phyloP scores from a whole-genome alignment of 2,888 invertebrate species.

The Diogma glabrata region DNA sequence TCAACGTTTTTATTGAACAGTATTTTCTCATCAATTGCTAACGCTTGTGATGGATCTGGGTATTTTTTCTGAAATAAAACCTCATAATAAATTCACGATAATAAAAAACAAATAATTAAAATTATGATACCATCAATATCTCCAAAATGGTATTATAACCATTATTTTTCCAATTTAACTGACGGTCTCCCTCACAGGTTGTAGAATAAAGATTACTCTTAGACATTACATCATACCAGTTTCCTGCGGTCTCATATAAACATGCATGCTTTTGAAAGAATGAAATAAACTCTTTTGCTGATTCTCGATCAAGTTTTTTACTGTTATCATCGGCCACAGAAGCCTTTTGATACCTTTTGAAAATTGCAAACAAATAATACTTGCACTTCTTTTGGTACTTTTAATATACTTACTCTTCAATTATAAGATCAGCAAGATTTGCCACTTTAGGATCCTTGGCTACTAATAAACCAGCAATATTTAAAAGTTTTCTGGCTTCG shows the following conservation, averaged over 20 bases:
- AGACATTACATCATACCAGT: conserved; percentile 56
- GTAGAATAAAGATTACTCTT: conserved; percentile 49
- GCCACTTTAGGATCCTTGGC: too few species aligned
- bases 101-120: too few species aligned
- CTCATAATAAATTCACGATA: conserved; percentile 17
- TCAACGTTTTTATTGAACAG: conserved; percentile 25
- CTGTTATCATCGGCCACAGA: conserved; percentile 20
- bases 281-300: conserved; percentile 43
- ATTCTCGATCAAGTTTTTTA: conserved; percentile 29
- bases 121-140: conserved; percentile 48
- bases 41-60: conserved; percentile 23
- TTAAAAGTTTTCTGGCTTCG: too few species aligned
- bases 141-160: conserved; percentile 58
- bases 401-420: too few species aligned
- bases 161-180: conserved; percentile 61
- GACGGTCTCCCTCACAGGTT: conserved; percentile 57
- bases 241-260: conserved; percentile 45
- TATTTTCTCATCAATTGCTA: conserved; percentile 29
- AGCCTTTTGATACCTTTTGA: not conserved
- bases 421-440: too few species aligned
- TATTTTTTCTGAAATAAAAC: conserved; percentile 25
- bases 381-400: too few species aligned
- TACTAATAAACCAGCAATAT: too few species aligned
- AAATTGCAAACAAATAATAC: too few species aligned
- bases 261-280: conserved; percentile 43